These are phyloP conservation scores for Sarcophaga peregrina DNA, from an alignment of 1,140 invertebrate species.

Conservation along the genomic window DNA sequence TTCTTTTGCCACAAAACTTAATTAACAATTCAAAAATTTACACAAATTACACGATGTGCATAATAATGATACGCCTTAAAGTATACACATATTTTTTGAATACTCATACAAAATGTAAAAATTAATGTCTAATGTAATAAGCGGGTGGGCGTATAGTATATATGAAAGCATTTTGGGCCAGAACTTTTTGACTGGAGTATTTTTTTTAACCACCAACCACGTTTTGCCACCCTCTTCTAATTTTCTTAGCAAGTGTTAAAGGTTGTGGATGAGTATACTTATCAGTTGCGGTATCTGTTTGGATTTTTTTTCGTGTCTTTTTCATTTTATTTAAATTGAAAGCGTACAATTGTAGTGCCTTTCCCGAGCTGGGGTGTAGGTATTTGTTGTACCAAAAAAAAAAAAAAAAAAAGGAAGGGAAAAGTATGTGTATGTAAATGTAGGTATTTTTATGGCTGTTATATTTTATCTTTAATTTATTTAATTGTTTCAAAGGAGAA, in stretches of 20 bases:
- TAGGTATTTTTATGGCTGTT: not conserved
- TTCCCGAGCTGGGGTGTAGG: not conserved
- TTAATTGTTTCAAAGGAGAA: not conserved
- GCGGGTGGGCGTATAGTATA: not conserved
- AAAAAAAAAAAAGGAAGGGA: too few species aligned
- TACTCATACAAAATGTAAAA: not conserved
- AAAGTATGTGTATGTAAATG: not conserved
- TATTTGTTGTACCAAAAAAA: not conserved
- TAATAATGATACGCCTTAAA: slow-evolving; percentile 36
- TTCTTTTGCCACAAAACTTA: slow-evolving; percentile 8
- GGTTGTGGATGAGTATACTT: not conserved
- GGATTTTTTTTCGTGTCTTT: not conserved
- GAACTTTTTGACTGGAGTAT: not conserved
- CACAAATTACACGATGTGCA: slow-evolving; percentile 35
- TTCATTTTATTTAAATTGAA: not conserved
- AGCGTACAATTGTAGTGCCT: not conserved
- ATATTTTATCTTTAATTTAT: not conserved
- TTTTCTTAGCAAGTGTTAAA: slow-evolving; percentile 1
- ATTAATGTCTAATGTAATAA: not conserved
- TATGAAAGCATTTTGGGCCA: not conserved
- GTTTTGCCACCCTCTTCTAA: not conserved
- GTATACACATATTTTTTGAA: not conserved
- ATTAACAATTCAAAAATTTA: slow-evolving; percentile 37
- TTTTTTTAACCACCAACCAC: not conserved
- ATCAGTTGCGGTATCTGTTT: not conserved